Conservation (phyloP, 2,113 vertebrate genomes). For the Hippocampus zosterae region DNA sequence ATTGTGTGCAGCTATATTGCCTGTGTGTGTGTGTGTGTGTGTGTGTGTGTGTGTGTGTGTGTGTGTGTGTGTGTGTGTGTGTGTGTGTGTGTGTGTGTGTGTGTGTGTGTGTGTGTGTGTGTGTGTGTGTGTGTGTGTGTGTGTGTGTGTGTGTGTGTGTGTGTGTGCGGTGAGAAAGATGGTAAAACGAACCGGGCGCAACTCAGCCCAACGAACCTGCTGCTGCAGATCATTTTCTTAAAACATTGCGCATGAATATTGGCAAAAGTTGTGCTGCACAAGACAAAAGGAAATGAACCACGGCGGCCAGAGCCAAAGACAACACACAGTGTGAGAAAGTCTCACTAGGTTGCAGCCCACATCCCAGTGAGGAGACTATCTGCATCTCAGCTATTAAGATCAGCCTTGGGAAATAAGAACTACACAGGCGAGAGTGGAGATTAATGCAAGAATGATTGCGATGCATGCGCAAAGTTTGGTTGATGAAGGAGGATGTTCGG, state of each 20-base stretch:
- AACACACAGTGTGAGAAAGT: slow-evolving; percentile 78
- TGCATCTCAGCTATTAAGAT: slow-evolving; percentile 55
- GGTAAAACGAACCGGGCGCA: slow-evolving; percentile 3
- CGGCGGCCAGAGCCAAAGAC: slow-evolving; percentile 67
- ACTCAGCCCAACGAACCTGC: slow-evolving; percentile 37
- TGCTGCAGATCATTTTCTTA: slow-evolving; percentile 62
- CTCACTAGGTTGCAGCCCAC: slow-evolving; percentile 57
- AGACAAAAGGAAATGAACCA: slow-evolving; percentile 76
- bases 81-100: too few relatives aligned
- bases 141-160: too few relatives aligned
- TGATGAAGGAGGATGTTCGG: slow-evolving; percentile 4
- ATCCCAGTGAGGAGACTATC: slow-evolving; percentile 49
- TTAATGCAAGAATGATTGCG: slow-evolving; percentile 16
- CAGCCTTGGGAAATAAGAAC: slow-evolving; percentile 31
- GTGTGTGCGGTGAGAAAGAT: background rate
- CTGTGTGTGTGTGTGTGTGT: background rate
- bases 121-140: background rate
- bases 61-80: background rate
- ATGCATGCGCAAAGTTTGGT: background rate
- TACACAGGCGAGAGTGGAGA: slow-evolving; percentile 17
- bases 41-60: background rate
- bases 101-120: background rate
- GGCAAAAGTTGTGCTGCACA: slow-evolving; percentile 66
- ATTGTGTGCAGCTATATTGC: slow-evolving; percentile 19
- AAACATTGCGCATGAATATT: slow-evolving; percentile 71